phyloP scores from a whole-genome alignment of 2,113 vertebrate species.

The Nestor notabilis region DNA sequence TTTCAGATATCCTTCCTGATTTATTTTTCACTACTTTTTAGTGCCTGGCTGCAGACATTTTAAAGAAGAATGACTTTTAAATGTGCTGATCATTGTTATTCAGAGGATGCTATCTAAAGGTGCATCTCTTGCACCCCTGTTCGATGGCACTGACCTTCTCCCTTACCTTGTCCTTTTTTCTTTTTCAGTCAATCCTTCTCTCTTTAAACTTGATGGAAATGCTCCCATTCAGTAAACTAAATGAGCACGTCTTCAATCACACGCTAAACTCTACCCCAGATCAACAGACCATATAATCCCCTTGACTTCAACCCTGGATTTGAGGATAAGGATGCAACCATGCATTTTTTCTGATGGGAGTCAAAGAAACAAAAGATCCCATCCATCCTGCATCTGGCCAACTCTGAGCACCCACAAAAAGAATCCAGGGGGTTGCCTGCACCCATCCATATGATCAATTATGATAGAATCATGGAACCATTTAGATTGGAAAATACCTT shows the following conservation, averaged over 20 bases:
- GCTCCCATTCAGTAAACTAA: not conserved
- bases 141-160: not conserved
- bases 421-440: not conserved
- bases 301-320: not conserved
- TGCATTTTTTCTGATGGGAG: not conserved
- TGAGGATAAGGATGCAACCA: not conserved
- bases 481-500: not conserved
- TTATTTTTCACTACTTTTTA: not conserved
- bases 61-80: not conserved
- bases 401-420: not conserved
- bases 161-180: rapidly evolving
- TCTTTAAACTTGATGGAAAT: not conserved
- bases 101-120: not conserved
- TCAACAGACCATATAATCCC: not conserved
- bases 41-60: not conserved
- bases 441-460: not conserved
- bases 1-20: not conserved
- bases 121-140: not conserved
- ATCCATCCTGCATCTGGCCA: not conserved
- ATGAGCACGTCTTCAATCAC: not conserved
- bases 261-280: not conserved
- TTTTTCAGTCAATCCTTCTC: not conserved
- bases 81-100: not conserved
- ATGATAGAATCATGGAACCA: not conserved
- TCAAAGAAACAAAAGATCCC: not conserved